Conservation (phyloP, 2,888 invertebrate species). For the Oscheius sp. region DNA sequence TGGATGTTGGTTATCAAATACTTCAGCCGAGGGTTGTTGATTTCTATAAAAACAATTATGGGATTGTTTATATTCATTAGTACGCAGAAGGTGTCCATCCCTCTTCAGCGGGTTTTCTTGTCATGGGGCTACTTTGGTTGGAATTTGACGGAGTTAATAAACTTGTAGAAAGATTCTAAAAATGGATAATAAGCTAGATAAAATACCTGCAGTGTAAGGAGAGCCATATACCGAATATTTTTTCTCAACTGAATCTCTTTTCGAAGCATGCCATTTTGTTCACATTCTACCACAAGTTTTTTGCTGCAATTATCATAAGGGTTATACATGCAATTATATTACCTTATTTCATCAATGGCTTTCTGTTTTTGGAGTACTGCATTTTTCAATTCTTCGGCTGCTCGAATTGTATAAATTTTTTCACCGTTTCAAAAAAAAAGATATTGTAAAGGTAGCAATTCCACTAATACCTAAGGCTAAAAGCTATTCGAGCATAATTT, state of each 20-base stretch:
- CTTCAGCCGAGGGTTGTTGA: slow-evolving; percentile 56
- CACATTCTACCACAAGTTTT: slow-evolving; percentile 40
- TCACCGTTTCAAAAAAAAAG: slow-evolving; percentile 82
- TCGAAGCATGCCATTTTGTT: slow-evolving; percentile 21
- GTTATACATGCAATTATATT: not conserved
- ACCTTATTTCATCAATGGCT: slow-evolving; percentile 81
- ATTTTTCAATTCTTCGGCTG: slow-evolving; percentile 85
- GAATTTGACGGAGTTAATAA: slow-evolving; percentile 78
- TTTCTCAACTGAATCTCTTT: slow-evolving; percentile 46
- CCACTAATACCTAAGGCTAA: slow-evolving; percentile 77
- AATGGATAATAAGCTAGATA: not conserved
- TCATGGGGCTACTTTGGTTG: not conserved
- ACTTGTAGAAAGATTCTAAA: slow-evolving; percentile 44
- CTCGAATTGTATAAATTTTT: slow-evolving; percentile 85
- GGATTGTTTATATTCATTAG: not conserved
- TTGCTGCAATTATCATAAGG: slow-evolving; percentile 38
- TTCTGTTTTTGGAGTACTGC: slow-evolving; percentile 89
- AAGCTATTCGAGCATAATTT: slow-evolving; percentile 79
- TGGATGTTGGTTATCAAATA: slow-evolving; percentile 55
- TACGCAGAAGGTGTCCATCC: slow-evolving; percentile 36
- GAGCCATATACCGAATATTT: slow-evolving; percentile 42
- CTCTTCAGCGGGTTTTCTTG: slow-evolving; percentile 35
- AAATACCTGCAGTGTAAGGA: slow-evolving; percentile 21
- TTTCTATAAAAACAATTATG: slow-evolving; percentile 35
- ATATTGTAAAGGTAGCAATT: not conserved